A percentile compares a stretch with the other conserved stretches of the same genome.
Conservation (phyloP, 2,888 invertebrate species). For the Pollenia griseotomentosa region DNA sequence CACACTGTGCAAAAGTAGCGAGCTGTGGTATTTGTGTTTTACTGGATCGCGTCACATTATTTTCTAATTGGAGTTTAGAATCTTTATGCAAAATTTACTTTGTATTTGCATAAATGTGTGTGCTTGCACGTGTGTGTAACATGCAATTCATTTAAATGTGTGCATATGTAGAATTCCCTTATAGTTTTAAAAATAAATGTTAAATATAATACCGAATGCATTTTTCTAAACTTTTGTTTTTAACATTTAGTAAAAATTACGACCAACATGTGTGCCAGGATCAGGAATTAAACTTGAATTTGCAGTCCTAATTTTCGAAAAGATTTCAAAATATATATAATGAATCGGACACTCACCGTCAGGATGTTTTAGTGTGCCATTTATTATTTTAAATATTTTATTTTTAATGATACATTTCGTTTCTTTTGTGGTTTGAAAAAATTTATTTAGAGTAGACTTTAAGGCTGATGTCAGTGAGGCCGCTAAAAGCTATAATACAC, state of each 20-base stretch:
- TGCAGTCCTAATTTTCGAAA: neutral
- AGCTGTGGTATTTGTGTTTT: slow-evolving; percentile 62
- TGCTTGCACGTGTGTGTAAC: neutral
- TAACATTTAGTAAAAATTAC: neutral
- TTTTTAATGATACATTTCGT: too few species aligned
- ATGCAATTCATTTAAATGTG: neutral
- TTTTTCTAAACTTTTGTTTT: slow-evolving; percentile 12
- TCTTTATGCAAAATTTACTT: slow-evolving; percentile 54
- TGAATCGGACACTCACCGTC: too few species aligned
- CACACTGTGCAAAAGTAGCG: slow-evolving; percentile 32
- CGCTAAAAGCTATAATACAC: too few species aligned
- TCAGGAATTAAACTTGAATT: slow-evolving; percentile 28
- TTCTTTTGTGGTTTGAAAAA: too few species aligned
- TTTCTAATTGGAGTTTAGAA: slow-evolving; percentile 77
- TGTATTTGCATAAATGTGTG: neutral
- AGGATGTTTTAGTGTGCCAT: too few species aligned
- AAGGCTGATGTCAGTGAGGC: too few species aligned
- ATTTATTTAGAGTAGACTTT: too few species aligned
- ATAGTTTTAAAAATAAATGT: slow-evolving; percentile 9
- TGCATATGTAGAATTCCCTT: neutral
- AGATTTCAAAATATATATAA: too few species aligned
- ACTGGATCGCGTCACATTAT: slow-evolving; percentile 63
- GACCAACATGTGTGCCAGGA: slow-evolving; percentile 16
- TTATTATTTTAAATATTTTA: too few species aligned
- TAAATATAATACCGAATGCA: slow-evolving; percentile 4